Evolutionary conservation across 2,888 invertebrate genomes (phyloP), one percentile per base, ranked within the genome.

Genomic region (Drosophila prostipennis): DNA sequence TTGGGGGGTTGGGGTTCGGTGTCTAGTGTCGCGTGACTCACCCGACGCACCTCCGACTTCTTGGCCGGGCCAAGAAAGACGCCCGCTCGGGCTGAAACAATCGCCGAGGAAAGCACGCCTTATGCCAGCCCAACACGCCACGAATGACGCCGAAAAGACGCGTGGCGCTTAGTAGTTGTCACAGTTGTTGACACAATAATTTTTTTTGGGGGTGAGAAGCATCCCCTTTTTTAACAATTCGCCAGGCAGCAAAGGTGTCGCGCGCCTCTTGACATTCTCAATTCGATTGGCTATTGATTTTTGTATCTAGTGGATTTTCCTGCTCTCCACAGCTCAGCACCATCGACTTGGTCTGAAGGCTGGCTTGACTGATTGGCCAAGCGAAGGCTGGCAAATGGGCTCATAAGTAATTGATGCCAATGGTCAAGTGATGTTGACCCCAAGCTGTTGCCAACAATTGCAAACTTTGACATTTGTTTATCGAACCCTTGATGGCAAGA

Each of bases 61-160:
- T 46, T 32, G 46, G 34, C 16, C 34, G 14, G 46, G 36, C 58
- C 68, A 45, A 58, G 58, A 46, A 52, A 10, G 43, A 13, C 43
- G 19, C 23, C 3, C 23, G 42, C 42, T 23, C 5, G 42, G 19
- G n/a, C 34, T 34, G 19, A 64, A 80, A 14, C 10, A 10, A 14
- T 39, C 7, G 42, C 42, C 40, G 40, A 23, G 23, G 6, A 19
- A 42, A 42, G 71, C 72, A 69, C 77, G 72, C 76, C 72, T 79
- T 78, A 78, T 79, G 74, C 77, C 74, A 80, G 65, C 57, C 76
- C 72, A 75, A 75, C 89, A 89, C 83, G 89, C 80, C 80, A 87
- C 89, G 80, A 89, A 83, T 90, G 90, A 89, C 90, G 90, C 90
- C 90, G 77, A 77, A 79, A 79, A 85, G 89, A 78, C 90, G 90